These are phyloP conservation scores for Temnothorax longispinosus DNA, from an alignment of 1,140 invertebrate genomes.

Conservation along the genomic window DNA sequence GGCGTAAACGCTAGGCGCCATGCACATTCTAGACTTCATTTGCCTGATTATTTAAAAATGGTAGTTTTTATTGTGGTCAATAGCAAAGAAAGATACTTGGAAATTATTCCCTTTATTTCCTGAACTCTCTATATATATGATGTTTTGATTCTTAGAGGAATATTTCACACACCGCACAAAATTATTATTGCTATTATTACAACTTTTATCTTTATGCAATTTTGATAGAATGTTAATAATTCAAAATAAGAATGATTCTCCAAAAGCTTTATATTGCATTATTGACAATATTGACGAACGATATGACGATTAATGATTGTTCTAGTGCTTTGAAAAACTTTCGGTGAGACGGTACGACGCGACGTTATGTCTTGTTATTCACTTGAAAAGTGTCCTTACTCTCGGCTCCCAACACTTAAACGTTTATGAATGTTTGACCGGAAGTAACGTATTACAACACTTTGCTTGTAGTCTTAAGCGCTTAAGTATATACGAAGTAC, in stretches of 20 bases:
- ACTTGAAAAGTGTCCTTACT: constrained; percentile 66
- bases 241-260: background rate
- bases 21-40: background rate
- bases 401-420: constrained; percentile 50
- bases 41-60: constrained; percentile 44
- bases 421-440: constrained; percentile 75
- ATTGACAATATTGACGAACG: background rate
- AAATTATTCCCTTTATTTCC: background rate
- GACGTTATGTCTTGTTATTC: constrained; percentile 39
- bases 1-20: constrained; percentile 21
- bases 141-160: too few species aligned
- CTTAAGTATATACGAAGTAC: constrained; percentile 78
- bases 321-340: background rate
- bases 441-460: constrained; percentile 83
- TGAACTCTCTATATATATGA: too few species aligned
- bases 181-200: too few species aligned
- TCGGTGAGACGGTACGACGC: background rate
- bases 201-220: background rate
- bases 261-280: background rate
- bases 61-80: constrained; percentile 7
- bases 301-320: background rate
- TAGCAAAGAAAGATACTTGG: background rate
- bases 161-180: too few species aligned
- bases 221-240: background rate
- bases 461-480: constrained; percentile 78